phyloP scores from a whole-genome alignment of 2,113 vertebrate species.

The Gambusia holbrooki region DNA sequence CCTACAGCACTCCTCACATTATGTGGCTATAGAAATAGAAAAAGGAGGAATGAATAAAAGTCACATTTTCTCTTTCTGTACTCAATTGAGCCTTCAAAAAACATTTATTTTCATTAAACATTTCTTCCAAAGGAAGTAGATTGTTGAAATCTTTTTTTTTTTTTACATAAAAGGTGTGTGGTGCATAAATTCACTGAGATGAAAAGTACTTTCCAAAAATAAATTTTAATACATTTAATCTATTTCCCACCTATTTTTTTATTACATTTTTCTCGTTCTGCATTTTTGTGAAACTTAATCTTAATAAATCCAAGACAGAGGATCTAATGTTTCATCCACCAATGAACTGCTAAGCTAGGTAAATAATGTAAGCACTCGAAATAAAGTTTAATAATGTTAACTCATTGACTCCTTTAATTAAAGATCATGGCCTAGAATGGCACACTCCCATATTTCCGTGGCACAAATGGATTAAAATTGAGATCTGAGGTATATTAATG shows the following conservation, averaged over 20 bases:
- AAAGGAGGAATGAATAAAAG: too few species aligned
- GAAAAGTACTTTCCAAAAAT: too few species aligned
- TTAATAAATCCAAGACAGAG: neutral
- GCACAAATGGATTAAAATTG: neutral
- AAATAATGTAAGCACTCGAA: neutral
- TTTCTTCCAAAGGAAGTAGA: too few species aligned
- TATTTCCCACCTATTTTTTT: neutral
- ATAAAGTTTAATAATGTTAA: neutral
- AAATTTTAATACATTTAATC: neutral
- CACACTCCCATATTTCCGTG: neutral
- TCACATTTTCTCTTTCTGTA: too few species aligned
- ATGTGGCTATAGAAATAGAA: too few species aligned
- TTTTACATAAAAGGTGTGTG: too few species aligned
- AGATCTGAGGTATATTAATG: slow-evolving; percentile 5
- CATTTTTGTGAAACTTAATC: neutral
- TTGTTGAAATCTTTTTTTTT: too few species aligned
- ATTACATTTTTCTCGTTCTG: too few species aligned
- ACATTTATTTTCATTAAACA: too few species aligned
- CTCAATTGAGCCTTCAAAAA: too few species aligned
- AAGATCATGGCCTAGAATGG: neutral
- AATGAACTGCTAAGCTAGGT: neutral
- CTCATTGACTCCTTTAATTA: neutral
- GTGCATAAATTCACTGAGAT: too few species aligned
- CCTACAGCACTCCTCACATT: too few species aligned
- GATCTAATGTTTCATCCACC: neutral